These are phyloP conservation scores for Phengaris alcon DNA, from an alignment of 2,888 invertebrate species.

Conservation along the genomic window DNA sequence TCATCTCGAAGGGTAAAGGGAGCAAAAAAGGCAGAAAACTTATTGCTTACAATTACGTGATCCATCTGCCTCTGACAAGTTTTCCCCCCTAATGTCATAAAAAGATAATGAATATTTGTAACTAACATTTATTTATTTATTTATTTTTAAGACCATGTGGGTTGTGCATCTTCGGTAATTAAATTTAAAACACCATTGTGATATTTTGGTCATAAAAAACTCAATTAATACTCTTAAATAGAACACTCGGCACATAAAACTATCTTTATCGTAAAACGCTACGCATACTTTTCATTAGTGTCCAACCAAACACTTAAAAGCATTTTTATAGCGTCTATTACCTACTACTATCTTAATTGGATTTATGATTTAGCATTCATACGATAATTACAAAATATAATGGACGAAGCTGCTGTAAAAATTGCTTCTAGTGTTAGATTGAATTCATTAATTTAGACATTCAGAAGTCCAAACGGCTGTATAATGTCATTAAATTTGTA, in stretches of 20 bases:
- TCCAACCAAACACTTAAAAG: constrained; percentile 25
- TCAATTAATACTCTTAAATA: constrained; percentile 8
- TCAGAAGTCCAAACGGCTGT: background rate
- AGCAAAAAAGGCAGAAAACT: too few relatives aligned
- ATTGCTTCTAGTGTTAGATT: constrained; percentile 21
- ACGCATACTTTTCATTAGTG: constrained; percentile 15
- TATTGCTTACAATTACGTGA: too few relatives aligned
- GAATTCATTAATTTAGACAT: background rate
- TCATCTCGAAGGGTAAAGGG: too few relatives aligned
- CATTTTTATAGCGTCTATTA: constrained; percentile 13
- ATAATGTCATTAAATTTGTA: background rate
- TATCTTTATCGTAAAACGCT: constrained; percentile 5
- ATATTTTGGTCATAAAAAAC: constrained; percentile 17
- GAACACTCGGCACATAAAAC: constrained; percentile 13
- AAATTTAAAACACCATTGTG: constrained; percentile 8
- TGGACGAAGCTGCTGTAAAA: constrained; percentile 4
- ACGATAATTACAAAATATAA: constrained; percentile 9
- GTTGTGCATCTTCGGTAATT: constrained; percentile 8
- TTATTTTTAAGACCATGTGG: constrained; percentile 12
- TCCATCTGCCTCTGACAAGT: too few relatives aligned
- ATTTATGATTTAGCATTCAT: constrained; percentile 21
- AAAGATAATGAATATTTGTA: background rate
- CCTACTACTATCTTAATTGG: constrained; percentile 4
- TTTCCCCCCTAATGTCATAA: too few relatives aligned
- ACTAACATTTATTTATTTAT: background rate